These are phyloP conservation scores for Lysiphlebus fabarum DNA, from an alignment of 1,140 invertebrate genomes.

Conservation along the genomic window DNA sequence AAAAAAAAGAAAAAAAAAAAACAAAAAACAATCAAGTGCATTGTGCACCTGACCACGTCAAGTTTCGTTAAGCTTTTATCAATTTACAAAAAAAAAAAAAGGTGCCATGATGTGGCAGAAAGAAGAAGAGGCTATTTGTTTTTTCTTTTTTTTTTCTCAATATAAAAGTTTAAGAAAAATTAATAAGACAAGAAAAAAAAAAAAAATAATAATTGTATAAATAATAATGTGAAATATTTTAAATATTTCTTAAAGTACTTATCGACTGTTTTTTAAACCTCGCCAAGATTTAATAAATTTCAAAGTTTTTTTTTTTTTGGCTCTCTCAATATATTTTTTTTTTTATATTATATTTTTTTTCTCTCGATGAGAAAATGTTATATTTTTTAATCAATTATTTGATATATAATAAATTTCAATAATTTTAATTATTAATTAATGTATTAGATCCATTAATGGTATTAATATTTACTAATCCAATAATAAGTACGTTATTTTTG, in stretches of 20 bases:
- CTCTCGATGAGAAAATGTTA: neutral
- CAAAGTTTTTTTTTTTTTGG: constrained; percentile 11
- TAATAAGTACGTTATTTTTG: no score
- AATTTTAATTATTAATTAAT: neutral
- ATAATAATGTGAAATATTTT: constrained; percentile 47
- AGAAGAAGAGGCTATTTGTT: neutral
- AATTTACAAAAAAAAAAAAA: constrained; percentile 33
- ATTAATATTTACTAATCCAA: constrained; percentile 27
- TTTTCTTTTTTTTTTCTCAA: no score
- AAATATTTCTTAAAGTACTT: constrained; percentile 54
- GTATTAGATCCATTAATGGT: constrained; percentile 15
- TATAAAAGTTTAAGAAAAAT: constrained; percentile 2
- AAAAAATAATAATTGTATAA: constrained; percentile 42
- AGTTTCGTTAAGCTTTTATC: no score
- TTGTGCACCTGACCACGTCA: no score
- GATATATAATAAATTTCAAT: neutral
- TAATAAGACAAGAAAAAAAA: constrained; percentile 28
- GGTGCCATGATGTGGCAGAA: constrained; percentile 47
- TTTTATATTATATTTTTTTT: constrained; percentile 4
- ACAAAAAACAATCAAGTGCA: no score
- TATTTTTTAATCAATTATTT: no score
- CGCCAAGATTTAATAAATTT: constrained; percentile 45
- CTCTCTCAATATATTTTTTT: constrained; percentile 7
- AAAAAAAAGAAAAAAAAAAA: constrained; percentile 5
- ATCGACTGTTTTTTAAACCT: constrained; percentile 53